Evolutionary conservation across 2,888 invertebrate genomes (phyloP).

Genomic region (Acrobasis consociella): DNA sequence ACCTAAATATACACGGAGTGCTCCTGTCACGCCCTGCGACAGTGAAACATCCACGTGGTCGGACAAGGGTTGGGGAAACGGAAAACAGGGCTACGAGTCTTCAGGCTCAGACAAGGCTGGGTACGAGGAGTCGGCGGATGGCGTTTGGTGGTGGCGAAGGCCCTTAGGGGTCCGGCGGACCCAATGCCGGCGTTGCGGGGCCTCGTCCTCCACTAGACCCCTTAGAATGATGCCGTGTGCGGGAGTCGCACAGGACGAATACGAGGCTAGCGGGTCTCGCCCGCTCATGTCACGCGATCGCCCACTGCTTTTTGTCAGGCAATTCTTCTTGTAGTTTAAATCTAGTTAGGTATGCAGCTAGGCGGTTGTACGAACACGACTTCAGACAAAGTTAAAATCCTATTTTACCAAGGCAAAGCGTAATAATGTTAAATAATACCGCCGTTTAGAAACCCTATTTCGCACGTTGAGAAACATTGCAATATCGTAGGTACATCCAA

Average conservation of each 20-base stretch:
- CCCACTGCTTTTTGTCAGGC: constrained; percentile 67
- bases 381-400: too few relatives aligned
- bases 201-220: constrained; percentile 65
- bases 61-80: constrained; percentile 51
- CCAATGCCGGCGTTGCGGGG: constrained; percentile 63
- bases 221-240: constrained; percentile 62
- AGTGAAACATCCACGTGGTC: constrained; percentile 69
- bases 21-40: constrained; percentile 76
- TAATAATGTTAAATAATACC: too few relatives aligned
- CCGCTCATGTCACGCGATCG: constrained; percentile 64
- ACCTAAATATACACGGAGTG: constrained; percentile 67
- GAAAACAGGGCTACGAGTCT: constrained; percentile 46
- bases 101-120: constrained; percentile 53
- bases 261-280: constrained; percentile 39
- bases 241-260: constrained; percentile 46
- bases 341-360: neutral
- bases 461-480: neutral
- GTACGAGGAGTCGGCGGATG: constrained; percentile 53
- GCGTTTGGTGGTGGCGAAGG: constrained; percentile 60
- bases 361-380: neutral
- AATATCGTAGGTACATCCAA: too few relatives aligned
- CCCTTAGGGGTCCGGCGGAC: constrained; percentile 58
- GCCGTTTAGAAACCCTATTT: neutral
- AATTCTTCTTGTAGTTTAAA: constrained; percentile 58
- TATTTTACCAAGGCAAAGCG: too few relatives aligned